Conservation (phyloP, 2,888 invertebrate genomes). For the Aleiodes testaceus region DNA sequence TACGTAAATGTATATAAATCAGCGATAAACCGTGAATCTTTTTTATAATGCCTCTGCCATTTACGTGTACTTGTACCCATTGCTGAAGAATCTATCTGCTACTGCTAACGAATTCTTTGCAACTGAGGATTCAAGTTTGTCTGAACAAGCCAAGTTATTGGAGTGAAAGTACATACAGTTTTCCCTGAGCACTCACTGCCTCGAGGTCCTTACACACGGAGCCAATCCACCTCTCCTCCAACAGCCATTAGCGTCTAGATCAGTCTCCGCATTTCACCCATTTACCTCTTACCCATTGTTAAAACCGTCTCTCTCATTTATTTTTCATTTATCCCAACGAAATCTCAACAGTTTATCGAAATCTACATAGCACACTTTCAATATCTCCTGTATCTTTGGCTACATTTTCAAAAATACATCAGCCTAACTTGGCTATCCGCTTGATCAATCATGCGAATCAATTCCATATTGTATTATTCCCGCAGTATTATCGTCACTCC, state of each 20-base stretch:
- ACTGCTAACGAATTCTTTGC: slow-evolving; percentile 11
- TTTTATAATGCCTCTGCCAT: slow-evolving; percentile 86
- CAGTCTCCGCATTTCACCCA: not conserved
- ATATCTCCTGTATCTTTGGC: too few relatives aligned
- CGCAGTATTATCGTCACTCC: slow-evolving; percentile 20
- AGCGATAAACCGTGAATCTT: slow-evolving; percentile 87
- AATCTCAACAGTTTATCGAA: too few relatives aligned
- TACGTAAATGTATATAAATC: slow-evolving; percentile 91
- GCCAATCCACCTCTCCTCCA: too few relatives aligned
- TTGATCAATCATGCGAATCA: slow-evolving; percentile 53
- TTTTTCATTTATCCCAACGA: not conserved
- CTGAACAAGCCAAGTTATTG: not conserved
- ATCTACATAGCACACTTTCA: too few relatives aligned
- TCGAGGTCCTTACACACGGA: not conserved
- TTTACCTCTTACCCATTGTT: slow-evolving; percentile 23
- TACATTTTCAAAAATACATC: slow-evolving; percentile 4
- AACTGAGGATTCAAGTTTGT: slow-evolving; percentile 16
- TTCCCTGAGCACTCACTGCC: slow-evolving; percentile 22
- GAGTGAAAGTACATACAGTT: slow-evolving; percentile 42
- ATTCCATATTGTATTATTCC: slow-evolving; percentile 37
- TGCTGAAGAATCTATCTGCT: slow-evolving; percentile 12
- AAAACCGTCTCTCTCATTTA: not conserved
- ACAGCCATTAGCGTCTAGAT: too few relatives aligned
- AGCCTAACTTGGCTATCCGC: slow-evolving; percentile 36
- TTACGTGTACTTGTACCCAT: slow-evolving; percentile 66